Percentiles rank a stretch among this genome's conserved stretches.
Evolutionary conservation across 2,797 vertebrate genomes (phyloP).

Genomic region (Sciurus vulgaris): DNA sequence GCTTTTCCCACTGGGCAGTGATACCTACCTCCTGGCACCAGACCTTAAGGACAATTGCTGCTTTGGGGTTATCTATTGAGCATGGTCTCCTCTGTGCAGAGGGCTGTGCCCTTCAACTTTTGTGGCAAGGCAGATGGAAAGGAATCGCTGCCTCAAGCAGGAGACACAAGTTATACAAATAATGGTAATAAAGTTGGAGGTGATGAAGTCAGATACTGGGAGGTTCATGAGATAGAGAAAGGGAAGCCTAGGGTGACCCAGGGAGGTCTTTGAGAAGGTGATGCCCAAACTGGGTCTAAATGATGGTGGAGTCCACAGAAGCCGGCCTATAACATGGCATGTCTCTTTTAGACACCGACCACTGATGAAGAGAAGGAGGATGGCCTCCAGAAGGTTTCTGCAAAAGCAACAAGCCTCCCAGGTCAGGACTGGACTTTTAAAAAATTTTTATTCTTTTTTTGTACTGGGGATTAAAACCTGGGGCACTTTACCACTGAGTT

Average conservation of each 20-base stretch:
- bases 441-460: background rate
- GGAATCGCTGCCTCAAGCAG: background rate
- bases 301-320: background rate
- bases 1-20: background rate
- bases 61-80: fast-evolving
- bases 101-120: background rate
- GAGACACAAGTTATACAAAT: no score
- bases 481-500: no score
- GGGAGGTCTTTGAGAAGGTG: background rate
- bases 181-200: background rate
- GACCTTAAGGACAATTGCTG: background rate
- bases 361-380: fast-evolving
- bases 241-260: background rate
- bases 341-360: constrained; percentile 55
- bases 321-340: fast-evolving
- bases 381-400: background rate
- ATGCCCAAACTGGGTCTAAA: background rate
- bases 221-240: background rate
- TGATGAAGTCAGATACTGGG: background rate
- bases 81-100: background rate
- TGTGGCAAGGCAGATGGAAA: background rate
- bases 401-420: constrained; percentile 46
- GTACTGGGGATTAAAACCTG: no score
- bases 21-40: fast-evolving
- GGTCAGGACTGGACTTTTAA: constrained; percentile 49